Conservation (phyloP, 2,888 invertebrate species). For the Campoletis raptor region DNA sequence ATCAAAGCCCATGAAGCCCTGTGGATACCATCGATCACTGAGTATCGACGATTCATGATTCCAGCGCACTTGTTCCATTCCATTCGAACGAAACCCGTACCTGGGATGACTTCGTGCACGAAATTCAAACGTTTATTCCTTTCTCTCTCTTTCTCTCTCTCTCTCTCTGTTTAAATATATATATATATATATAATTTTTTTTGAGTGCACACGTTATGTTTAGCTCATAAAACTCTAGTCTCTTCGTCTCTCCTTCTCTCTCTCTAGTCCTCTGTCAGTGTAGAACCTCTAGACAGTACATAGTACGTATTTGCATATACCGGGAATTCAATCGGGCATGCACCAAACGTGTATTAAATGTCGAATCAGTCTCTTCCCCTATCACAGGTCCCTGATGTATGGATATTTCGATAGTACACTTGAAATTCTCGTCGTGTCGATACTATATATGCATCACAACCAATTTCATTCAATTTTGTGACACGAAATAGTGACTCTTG, state of each 20-base stretch:
- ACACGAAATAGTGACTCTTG: slow-evolving; percentile 36
- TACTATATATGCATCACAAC: slow-evolving; percentile 6
- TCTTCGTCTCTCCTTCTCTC: background rate
- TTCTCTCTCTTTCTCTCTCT: background rate
- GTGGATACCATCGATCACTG: slow-evolving; percentile 58
- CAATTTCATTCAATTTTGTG: slow-evolving; percentile 44
- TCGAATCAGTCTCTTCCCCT: slow-evolving; percentile 59
- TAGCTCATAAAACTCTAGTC: slow-evolving; percentile 65
- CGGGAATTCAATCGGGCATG: slow-evolving; percentile 65
- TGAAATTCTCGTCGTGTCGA: slow-evolving; percentile 59
- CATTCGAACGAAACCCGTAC: slow-evolving; percentile 21
- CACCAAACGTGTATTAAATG: slow-evolving; percentile 67
- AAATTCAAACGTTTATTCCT: slow-evolving; percentile 58
- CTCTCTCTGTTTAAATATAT: background rate
- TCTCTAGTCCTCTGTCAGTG: slow-evolving; percentile 1
- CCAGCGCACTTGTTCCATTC: slow-evolving; percentile 53
- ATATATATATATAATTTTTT: too few relatives aligned
- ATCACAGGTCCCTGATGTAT: slow-evolving; percentile 20
- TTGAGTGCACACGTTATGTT: slow-evolving; percentile 57
- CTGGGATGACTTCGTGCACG: slow-evolving; percentile 62
- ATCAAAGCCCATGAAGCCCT: background rate
- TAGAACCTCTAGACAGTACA: slow-evolving; percentile 19
- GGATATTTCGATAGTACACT: slow-evolving; percentile 38
- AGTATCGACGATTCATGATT: slow-evolving; percentile 51
- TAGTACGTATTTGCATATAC: slow-evolving; percentile 61